phyloP scores from a whole-genome alignment of 2,888 invertebrate species.

The Trachelus troglodyta region DNA sequence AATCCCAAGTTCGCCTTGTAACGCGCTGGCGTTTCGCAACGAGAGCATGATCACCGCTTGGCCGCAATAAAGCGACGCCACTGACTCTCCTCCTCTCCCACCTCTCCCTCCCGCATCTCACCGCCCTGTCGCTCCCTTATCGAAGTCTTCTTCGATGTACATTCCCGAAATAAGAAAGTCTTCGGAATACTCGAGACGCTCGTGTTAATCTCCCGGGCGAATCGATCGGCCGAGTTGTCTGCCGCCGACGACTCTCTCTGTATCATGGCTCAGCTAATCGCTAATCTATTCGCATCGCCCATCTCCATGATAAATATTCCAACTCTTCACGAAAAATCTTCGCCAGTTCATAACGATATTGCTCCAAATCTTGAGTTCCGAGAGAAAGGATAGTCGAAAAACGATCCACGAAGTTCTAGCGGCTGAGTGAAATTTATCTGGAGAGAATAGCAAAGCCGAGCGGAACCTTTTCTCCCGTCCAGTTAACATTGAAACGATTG shows the following conservation, averaged over 20 bases:
- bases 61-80: neutral
- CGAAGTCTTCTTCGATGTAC: neutral
- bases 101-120: neutral
- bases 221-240: neutral
- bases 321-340: neutral
- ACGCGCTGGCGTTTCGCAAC: conserved; percentile 8
- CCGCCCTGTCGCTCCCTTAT: neutral
- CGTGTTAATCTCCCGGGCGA: too few relatives aligned
- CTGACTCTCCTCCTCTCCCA: neutral
- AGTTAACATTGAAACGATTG: neutral
- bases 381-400: neutral
- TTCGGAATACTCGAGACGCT: neutral
- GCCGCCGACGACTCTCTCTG: neutral
- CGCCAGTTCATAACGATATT: neutral
- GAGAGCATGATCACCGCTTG: conserved; percentile 1
- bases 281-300: neutral
- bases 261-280: neutral
- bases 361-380: neutral
- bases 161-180: neutral
- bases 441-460: too few relatives aligned
- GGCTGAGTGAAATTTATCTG: too few relatives aligned
- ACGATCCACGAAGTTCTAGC: too few relatives aligned
- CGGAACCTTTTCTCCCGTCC: neutral
- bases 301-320: too few relatives aligned
- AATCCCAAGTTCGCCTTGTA: conserved; percentile 1